These are phyloP conservation scores for Syritta pipiens DNA, from an alignment of 2,888 invertebrate genomes.

Conservation along the genomic window DNA sequence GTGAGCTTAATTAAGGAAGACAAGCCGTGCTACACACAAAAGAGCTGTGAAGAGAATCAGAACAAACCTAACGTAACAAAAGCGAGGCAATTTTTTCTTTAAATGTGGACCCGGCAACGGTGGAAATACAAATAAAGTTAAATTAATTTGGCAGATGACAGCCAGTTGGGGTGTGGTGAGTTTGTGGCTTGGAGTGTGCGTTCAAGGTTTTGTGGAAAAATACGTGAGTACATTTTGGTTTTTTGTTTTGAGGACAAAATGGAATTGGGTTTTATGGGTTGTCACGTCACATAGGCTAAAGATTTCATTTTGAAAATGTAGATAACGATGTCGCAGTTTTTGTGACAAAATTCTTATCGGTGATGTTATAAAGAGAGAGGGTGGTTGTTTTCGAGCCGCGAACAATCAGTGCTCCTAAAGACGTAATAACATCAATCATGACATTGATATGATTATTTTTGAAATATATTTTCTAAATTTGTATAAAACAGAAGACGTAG, in stretches of 20 bases:
- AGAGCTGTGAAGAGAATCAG: constrained; percentile 1
- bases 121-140: constrained; percentile 53
- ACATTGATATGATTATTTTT: no score
- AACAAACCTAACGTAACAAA: constrained; percentile 54
- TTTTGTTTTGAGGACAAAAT: neutral
- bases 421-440: no score
- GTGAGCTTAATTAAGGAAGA: constrained; percentile 36
- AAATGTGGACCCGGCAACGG: constrained; percentile 20
- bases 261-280: neutral
- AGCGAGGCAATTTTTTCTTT: constrained; percentile 22
- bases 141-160: constrained; percentile 36
- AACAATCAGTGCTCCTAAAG: no score
- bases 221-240: neutral
- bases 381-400: no score
- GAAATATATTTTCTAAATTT: no score
- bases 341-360: no score
- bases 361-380: no score
- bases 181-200: neutral
- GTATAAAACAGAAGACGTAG: no score
- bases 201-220: constrained; percentile 6
- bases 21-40: neutral
- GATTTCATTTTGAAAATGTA: no score
- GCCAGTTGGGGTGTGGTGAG: constrained; percentile 8
- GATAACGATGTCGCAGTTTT: no score
- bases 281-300: no score